Conservation (phyloP, 2,113 vertebrate genomes). For the Trogon surrucura region DNA sequence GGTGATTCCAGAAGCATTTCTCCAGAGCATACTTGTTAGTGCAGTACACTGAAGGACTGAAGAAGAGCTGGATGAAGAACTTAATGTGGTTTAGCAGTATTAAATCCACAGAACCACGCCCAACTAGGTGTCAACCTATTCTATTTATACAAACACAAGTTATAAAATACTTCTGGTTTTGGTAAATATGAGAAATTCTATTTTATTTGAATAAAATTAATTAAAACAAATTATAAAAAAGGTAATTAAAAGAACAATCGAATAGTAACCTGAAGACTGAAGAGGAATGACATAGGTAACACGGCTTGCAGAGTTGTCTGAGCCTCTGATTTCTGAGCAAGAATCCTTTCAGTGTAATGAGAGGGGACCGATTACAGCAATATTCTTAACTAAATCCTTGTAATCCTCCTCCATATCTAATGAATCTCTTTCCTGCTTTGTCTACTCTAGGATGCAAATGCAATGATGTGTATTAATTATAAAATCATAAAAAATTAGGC, state of each 20-base stretch:
- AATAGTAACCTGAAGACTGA: neutral
- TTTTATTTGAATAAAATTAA: neutral
- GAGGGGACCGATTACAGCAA: neutral
- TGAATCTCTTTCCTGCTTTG: neutral
- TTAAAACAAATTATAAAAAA: neutral
- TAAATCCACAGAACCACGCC: neutral
- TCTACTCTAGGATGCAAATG: neutral
- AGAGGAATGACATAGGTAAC: neutral
- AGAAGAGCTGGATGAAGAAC: neutral
- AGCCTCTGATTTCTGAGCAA: neutral
- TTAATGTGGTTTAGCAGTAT: neutral
- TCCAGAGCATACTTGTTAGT: neutral
- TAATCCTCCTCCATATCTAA: neutral
- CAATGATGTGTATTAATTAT: neutral
- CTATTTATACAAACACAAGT: neutral
- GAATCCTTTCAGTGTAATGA: neutral
- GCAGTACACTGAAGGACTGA: neutral
- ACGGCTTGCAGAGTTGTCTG: neutral
- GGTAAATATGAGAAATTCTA: neutral
- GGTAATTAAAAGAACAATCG: neutral
- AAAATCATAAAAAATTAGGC: neutral
- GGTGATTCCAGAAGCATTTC: neutral
- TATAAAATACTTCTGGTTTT: neutral
- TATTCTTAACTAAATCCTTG: constrained; percentile 9
- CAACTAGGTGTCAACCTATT: neutral